These are phyloP conservation scores for Rhinogobius similis DNA, from an alignment of 2,113 vertebrate species.

Conservation along the genomic window DNA sequence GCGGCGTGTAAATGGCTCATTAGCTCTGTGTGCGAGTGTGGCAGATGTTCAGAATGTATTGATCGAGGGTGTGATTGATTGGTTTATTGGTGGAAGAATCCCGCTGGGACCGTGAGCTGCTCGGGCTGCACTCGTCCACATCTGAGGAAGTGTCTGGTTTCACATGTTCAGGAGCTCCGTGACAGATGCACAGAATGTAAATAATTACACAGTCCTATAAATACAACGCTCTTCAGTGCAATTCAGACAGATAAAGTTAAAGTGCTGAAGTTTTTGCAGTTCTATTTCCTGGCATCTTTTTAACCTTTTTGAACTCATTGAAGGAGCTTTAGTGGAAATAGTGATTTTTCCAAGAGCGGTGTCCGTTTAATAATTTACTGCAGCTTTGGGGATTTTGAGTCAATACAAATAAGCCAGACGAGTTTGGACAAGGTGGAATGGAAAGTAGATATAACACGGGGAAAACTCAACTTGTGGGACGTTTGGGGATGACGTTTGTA, in stretches of 20 bases:
- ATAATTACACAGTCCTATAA: background rate
- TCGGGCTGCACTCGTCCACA: slow-evolving; percentile 16
- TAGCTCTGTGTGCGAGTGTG: slow-evolving; percentile 14
- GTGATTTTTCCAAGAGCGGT: background rate
- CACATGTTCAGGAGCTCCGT: slow-evolving; percentile 3
- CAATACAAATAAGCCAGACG: background rate
- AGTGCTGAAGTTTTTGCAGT: background rate
- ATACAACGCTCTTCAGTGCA: background rate
- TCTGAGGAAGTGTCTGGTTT: slow-evolving; percentile 35
- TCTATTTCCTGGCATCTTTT: background rate
- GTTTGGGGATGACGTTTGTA: too few relatives aligned
- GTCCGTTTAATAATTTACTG: slow-evolving; percentile 1
- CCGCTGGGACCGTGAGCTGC: slow-evolving; percentile 33
- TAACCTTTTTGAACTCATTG: background rate
- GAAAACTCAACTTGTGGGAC: too few relatives aligned
- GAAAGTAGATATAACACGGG: background rate
- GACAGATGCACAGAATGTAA: background rate
- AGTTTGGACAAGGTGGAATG: background rate
- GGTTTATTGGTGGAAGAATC: slow-evolving; percentile 21
- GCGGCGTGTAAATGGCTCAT: background rate
- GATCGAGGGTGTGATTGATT: slow-evolving; percentile 48
- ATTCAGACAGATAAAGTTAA: background rate
- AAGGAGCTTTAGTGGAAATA: background rate
- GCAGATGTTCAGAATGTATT: slow-evolving; percentile 51
- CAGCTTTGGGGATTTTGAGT: background rate